Evolutionary conservation across 2,113 vertebrate genomes (phyloP), one percentile per base, ranked within the genome.

Genomic region (Sturnus vulgaris): DNA sequence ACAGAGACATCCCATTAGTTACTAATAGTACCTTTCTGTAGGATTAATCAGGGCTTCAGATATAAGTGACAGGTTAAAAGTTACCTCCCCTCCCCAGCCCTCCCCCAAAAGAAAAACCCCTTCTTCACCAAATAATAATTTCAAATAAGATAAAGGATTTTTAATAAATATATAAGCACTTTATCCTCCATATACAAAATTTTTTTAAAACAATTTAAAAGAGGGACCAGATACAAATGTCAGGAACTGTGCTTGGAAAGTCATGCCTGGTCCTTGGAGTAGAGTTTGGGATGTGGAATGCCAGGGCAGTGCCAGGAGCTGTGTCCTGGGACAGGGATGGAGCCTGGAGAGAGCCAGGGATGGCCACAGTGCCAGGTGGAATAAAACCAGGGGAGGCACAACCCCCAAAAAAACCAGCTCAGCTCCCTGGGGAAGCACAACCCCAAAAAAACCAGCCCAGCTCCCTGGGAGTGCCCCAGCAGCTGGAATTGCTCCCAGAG

Each of bases 111-210:
- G 60, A 92, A 95, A 97, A 98, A 95, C 96, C 87, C 94, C 88
- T 96, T 97, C 96, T 96, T 98, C 96, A 97, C 96, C 97, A 98
- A 98, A 98, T 97, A 98, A 98, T 98, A 97, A 98, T 97, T 97
- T 98, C 96, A 97, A 98, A 98, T 98, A 98, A 98, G 97, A 98
- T 98, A 98, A 98, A 98, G 94, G 96, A 97, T 97, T 97, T 97
- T 98, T 97, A 98, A 98, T 98, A 98, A 98, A 98, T 98, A 98
- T 98, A 98, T 98, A 98, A 97, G 97, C 95, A 98, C 97, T 98
- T 98, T 96, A 98, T 97, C 98, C 97, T 98, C 98, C 98, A 98
- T 98, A 98, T 98, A 98, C 96, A 98, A 98, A 98, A 97, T 95
- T 97, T 97, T 56, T 96, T 97, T 97, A 97, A 98, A 98, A 98